Evolutionary conservation across 2,888 invertebrate genomes (phyloP).

Genomic region (Noctua comes): DNA sequence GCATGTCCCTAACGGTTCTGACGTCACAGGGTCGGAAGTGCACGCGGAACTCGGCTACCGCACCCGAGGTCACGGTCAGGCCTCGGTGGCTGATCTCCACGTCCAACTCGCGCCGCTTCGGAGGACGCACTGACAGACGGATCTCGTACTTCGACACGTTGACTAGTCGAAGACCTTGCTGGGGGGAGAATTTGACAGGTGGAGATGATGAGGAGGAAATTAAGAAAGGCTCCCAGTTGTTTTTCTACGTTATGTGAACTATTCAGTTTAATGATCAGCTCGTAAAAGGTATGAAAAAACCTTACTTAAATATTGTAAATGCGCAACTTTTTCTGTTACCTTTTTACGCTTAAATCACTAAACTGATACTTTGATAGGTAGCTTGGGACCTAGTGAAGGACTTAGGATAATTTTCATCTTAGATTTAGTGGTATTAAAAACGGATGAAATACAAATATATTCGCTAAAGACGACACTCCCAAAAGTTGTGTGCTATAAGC

Average conservation of each 20-base stretch:
- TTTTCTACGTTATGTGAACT: neutral
- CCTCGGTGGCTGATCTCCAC: conserved; percentile 74
- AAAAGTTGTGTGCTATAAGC: neutral
- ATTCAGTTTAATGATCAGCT: neutral
- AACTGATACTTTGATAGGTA: neutral
- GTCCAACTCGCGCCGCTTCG: conserved; percentile 72
- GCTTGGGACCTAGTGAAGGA: neutral
- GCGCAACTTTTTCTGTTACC: neutral
- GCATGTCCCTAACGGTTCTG: conserved; percentile 71
- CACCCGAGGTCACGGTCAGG: conserved; percentile 78
- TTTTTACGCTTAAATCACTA: neutral
- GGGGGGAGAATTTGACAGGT: neutral
- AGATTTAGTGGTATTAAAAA: neutral
- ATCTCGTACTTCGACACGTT: conserved; percentile 79
- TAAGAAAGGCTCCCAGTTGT: neutral
- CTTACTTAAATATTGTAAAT: neutral
- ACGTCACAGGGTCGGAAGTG: conserved; percentile 77
- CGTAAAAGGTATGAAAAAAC: neutral
- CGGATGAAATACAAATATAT: neutral
- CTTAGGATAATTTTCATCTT: neutral
- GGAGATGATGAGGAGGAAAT: neutral
- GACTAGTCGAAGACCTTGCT: conserved; percentile 78
- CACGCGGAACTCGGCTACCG: conserved; percentile 74
- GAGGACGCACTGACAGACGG: conserved; percentile 79
- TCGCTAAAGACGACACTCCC: neutral